Evolutionary conservation across 2,888 invertebrate species (phyloP).

Genomic region (Amphipoea oculea): DNA sequence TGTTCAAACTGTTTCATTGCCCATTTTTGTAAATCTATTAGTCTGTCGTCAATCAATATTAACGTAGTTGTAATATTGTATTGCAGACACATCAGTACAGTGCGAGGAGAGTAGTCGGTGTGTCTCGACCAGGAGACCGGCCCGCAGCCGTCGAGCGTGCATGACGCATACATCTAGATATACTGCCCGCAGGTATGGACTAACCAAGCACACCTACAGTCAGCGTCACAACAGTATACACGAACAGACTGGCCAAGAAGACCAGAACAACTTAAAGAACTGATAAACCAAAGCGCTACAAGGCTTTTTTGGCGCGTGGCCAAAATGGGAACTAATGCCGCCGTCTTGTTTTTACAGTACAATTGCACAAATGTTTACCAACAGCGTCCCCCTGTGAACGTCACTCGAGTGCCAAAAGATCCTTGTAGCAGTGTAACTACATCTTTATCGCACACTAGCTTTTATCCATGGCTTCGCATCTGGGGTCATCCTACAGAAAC

Average conservation of each 20-base stretch:
- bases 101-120: slow-evolving; percentile 93
- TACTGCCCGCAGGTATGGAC: slow-evolving; percentile 93
- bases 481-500: neutral
- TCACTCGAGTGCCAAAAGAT: neutral
- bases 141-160: slow-evolving; percentile 93
- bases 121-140: slow-evolving; percentile 86
- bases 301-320: too few relatives aligned
- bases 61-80: slow-evolving; percentile 63
- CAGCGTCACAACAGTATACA: slow-evolving; percentile 5
- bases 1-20: neutral
- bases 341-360: neutral
- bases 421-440: neutral
- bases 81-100: slow-evolving; percentile 98
- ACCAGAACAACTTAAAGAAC: neutral
- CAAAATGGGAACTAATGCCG: too few relatives aligned
- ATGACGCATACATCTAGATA: slow-evolving; percentile 96
- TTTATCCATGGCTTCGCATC: neutral
- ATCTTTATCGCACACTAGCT: neutral
- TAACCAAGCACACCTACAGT: neutral
- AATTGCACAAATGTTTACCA: neutral
- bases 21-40: slow-evolving; percentile 1
- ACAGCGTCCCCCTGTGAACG: neutral
- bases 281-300: neutral
- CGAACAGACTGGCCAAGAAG: neutral
- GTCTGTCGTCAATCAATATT: slow-evolving; percentile 52